phyloP scores from a whole-genome alignment of 64 coral and sea anemone genomes.

The Anthopleura sola region DNA sequence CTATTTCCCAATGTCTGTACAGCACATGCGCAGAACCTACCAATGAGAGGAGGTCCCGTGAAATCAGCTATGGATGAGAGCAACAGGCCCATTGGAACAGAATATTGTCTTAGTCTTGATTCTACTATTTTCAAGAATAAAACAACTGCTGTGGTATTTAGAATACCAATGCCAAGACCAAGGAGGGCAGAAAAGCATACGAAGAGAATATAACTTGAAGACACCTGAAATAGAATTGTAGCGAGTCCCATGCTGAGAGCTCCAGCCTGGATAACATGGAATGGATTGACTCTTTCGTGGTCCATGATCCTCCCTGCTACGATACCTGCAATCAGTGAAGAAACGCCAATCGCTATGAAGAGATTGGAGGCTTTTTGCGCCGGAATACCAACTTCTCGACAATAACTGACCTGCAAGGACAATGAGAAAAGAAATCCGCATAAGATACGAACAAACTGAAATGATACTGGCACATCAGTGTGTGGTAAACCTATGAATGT shows the following conservation, averaged over 20 bases:
- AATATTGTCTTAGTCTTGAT: neutral
- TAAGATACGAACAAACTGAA: too few relatives aligned
- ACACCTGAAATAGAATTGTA: neutral
- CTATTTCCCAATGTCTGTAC: too few relatives aligned
- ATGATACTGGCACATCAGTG: too few relatives aligned
- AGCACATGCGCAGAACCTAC: neutral
- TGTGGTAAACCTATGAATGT: too few relatives aligned
- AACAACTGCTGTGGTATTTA: neutral
- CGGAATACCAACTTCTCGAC: too few relatives aligned
- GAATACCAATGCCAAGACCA: neutral
- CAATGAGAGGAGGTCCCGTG: neutral
- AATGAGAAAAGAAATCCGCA: too few relatives aligned
- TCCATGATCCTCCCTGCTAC: neutral
- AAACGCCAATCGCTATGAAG: neutral
- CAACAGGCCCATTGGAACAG: neutral
- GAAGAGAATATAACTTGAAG: neutral
- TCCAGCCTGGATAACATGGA: slow-evolving; percentile 8
- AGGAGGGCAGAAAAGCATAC: neutral
- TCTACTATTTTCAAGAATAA: neutral
- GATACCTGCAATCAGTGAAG: neutral
- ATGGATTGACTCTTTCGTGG: neutral
- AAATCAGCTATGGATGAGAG: neutral
- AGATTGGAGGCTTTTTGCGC: neutral
- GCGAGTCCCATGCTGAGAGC: neutral
- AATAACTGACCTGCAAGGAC: too few relatives aligned